A percentile compares a stretch with the other conserved stretches of the same genome.
Conservation (phyloP, 1,140 invertebrate species). For the Eueides isabella region DNA sequence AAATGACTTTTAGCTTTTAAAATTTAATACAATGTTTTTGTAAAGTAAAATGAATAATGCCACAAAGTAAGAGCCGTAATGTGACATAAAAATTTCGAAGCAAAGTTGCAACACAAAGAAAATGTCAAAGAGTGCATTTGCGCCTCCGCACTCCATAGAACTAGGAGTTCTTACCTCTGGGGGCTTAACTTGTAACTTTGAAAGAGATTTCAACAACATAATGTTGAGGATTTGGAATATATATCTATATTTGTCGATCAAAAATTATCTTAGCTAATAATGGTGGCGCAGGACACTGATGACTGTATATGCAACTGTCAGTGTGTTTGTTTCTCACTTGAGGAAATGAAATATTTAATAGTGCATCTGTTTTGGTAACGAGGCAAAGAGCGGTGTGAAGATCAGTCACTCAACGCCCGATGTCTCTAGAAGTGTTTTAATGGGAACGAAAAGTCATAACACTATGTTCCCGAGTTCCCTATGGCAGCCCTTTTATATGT, state of each 20-base stretch:
- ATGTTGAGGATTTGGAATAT: neutral
- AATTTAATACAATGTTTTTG: slow-evolving; percentile 1
- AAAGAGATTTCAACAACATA: neutral
- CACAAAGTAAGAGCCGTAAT: slow-evolving; percentile 8
- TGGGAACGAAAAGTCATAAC: neutral
- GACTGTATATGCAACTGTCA: too few relatives aligned
- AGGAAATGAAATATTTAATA: too few relatives aligned
- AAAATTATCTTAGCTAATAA: too few relatives aligned
- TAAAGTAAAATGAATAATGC: slow-evolving; percentile 5
- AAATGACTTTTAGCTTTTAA: neutral
- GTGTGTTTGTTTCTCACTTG: too few relatives aligned
- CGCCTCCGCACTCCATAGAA: neutral
- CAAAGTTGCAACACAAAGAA: slow-evolving; percentile 12
- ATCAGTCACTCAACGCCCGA: neutral
- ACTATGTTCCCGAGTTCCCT: neutral
- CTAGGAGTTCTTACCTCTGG: slow-evolving; percentile 1
- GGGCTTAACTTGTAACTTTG: neutral
- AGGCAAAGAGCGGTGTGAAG: neutral
- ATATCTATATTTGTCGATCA: too few relatives aligned
- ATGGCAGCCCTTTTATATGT: too few relatives aligned
- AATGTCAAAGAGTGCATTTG: slow-evolving; percentile 8
- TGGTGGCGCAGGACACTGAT: too few relatives aligned
- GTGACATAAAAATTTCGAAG: slow-evolving; percentile 4
- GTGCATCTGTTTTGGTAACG: too few relatives aligned
- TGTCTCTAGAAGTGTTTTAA: neutral